Base-by-base conservation (phyloP, 2,797 vertebrate species). In the Botia kubotai region DNA sequence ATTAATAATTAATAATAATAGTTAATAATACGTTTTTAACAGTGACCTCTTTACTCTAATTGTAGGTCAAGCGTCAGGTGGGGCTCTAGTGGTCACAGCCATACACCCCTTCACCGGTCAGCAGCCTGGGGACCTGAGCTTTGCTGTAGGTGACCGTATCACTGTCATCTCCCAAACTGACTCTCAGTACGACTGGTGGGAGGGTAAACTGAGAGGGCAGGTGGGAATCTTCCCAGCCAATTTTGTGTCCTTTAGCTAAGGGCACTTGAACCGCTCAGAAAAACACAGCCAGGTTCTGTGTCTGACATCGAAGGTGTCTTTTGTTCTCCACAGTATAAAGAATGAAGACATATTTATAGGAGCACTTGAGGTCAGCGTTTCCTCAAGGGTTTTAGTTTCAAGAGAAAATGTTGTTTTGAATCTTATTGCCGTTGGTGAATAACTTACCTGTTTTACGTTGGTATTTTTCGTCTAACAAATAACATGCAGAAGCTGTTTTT, bases 171-270 rank as follows among this genome's bases (percentile, higher is more conserved):
- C 95, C 8, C 95, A 95, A 90, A 98, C 96, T 0, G 94, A 95
- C 21, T 96, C 95, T 0, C 94, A 97, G 88, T 97, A 96, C 55
- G 97, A 99, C 87, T 99, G 98, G 98, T 99, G 98, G 97, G 98
- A 99, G 89, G 98, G 98, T 60, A 92, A 81, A 23, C 82, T 94
- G 62, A 89, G 92, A 57, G 96, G 95, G 3, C 90, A 91, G 39
- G 94, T 94, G n/a, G 97, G 98, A 17, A 97, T 99, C 87, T 99
- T 99, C 75, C 98, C 97, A 21, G 97, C 97, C 73, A 98, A 98
- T 94, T 99, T 97, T 23, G 95, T 97, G 77, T 88, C 95, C 0
- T 89, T 83, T 76, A 90, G 69, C 78, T 89, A 46, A 89, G 29
- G 17, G 29, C 7, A 10, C 55, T 63, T 33, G 16, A 39, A 26